These are phyloP conservation scores for Fratercula arctica DNA, from an alignment of 2,797 vertebrate species.

Conservation along the genomic window DNA sequence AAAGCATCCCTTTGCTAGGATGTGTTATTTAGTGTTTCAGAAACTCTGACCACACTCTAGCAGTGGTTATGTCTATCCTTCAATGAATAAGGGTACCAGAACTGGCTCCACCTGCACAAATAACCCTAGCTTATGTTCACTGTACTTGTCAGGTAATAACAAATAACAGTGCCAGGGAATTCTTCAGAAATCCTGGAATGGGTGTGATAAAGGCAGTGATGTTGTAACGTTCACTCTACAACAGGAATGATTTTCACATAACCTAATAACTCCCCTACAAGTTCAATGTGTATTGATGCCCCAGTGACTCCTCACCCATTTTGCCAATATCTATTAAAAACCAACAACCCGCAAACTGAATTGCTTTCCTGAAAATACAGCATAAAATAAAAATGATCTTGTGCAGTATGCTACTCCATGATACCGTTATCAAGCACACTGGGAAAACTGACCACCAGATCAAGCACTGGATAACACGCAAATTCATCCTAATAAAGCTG, in stretches of 20 bases:
- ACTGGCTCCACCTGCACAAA: not conserved
- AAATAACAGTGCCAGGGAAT: not conserved
- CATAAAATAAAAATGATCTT: not conserved
- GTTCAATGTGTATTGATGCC: not conserved
- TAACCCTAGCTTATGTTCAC: not conserved
- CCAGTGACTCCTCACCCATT: not conserved
- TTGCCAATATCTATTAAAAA: not conserved
- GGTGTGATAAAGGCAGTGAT: not conserved
- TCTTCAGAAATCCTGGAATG: not conserved
- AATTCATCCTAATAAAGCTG: not conserved
- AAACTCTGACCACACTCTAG: not conserved
- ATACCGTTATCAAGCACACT: not conserved
- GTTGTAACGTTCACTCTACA: not conserved
- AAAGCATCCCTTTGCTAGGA: not conserved
- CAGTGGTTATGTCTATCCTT: not conserved
- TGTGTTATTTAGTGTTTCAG: not conserved
- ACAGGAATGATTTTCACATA: not conserved
- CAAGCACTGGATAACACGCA: not conserved
- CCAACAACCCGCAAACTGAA: not conserved
- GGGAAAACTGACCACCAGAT: not conserved
- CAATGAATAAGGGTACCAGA: not conserved
- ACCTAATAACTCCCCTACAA: not conserved
- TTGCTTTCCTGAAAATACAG: not conserved
- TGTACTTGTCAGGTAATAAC: not conserved
- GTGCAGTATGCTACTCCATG: not conserved